Evolutionary conservation across 2,113 vertebrate species (phyloP).

Genomic region (Myotis davidii): DNA sequence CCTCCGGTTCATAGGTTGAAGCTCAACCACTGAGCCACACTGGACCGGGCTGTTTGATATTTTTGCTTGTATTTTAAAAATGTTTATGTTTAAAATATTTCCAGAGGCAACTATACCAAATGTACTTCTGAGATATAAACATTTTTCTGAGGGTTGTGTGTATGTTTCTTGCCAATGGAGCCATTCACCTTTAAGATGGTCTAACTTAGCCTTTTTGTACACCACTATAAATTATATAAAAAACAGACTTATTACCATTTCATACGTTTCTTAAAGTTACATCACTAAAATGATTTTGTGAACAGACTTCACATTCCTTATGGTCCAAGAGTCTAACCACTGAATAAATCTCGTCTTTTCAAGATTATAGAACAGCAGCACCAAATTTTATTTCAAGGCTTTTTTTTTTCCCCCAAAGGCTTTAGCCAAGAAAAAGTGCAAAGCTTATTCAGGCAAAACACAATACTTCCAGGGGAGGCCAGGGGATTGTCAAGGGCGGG

Average conservation of each 20-base stretch:
- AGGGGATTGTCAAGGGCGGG: too few relatives aligned
- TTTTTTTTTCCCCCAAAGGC: neutral
- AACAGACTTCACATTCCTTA: neutral
- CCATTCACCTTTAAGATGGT: neutral
- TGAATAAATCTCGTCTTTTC: neutral
- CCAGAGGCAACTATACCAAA: neutral
- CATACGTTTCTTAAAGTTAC: neutral
- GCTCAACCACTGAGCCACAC: too few relatives aligned
- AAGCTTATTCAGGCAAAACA: neutral
- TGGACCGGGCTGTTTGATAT: neutral
- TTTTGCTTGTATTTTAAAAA: neutral
- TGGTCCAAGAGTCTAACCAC: neutral
- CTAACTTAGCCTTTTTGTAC: neutral
- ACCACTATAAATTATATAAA: neutral
- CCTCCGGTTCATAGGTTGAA: too few relatives aligned
- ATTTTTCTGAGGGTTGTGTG: neutral
- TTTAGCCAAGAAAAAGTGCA: conserved; percentile 66
- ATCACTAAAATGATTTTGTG: neutral
- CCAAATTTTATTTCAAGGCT: neutral
- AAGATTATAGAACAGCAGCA: neutral
- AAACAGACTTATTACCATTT: neutral
- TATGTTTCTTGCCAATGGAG: neutral
- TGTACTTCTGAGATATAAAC: neutral
- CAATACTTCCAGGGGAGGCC: neutral
- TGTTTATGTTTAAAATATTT: neutral